Evolutionary conservation across 2,888 invertebrate genomes (phyloP).

Genomic region (Xanthostigma xanthostigma): DNA sequence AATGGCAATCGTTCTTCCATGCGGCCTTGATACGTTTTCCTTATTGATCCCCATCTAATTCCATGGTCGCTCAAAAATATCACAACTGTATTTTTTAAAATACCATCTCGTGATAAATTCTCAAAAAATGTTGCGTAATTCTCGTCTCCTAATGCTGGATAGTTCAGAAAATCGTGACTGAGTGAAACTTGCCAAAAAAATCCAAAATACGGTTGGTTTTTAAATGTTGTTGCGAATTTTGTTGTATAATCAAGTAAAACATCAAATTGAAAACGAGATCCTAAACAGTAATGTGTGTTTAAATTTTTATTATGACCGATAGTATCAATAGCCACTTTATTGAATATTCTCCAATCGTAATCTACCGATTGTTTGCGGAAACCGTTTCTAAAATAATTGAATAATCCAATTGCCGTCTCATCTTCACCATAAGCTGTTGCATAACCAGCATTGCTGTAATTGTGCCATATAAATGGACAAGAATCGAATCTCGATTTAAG

Average conservation of each 20-base stretch:
- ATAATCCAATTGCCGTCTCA: slow-evolving; percentile 58
- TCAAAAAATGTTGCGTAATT: slow-evolving; percentile 42
- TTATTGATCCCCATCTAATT: slow-evolving; percentile 70
- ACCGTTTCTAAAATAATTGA: slow-evolving; percentile 64
- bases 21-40: slow-evolving; percentile 69
- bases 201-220: slow-evolving; percentile 51
- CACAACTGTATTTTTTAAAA: slow-evolving; percentile 50
- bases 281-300: slow-evolving; percentile 56
- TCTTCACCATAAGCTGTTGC: slow-evolving; percentile 76
- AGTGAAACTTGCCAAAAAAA: slow-evolving; percentile 75
- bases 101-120: slow-evolving; percentile 32
- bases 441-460: slow-evolving; percentile 55
- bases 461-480: slow-evolving; percentile 75
- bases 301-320: slow-evolving; percentile 48
- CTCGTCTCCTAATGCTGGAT: slow-evolving; percentile 58
- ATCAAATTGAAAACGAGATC: slow-evolving; percentile 50
- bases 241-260: slow-evolving; percentile 56
- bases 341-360: slow-evolving; percentile 65
- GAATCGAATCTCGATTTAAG: slow-evolving; percentile 47
- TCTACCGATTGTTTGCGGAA: slow-evolving; percentile 71
- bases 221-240: slow-evolving; percentile 44
- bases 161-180: slow-evolving; percentile 73
- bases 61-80: slow-evolving; percentile 80
- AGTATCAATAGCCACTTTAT: slow-evolving; percentile 47
- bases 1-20: slow-evolving; percentile 82